Conservation (phyloP, 2,888 invertebrate species). For the Eudemis profundana region DNA sequence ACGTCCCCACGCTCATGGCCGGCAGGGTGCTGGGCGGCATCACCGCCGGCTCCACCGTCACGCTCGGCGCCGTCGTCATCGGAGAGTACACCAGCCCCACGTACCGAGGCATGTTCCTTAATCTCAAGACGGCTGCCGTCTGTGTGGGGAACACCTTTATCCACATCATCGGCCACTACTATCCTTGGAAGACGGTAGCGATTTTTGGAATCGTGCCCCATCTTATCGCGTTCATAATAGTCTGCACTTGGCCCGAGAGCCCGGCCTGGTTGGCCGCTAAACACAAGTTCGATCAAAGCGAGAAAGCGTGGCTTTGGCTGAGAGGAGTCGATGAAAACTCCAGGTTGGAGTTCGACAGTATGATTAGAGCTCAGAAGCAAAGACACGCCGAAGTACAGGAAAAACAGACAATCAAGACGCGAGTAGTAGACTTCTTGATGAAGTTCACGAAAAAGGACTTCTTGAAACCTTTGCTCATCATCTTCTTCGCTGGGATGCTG, state of each 20-base stretch:
- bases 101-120: conserved; percentile 53
- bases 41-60: conserved; percentile 47
- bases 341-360: conserved; percentile 49
- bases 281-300: conserved; percentile 71
- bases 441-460: conserved; percentile 55
- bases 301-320: conserved; percentile 77
- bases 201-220: conserved; percentile 45
- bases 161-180: conserved; percentile 51
- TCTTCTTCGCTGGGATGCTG: conserved; percentile 53
- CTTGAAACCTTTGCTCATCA: conserved; percentile 56
- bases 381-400: conserved; percentile 30
- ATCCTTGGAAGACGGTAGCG: conserved; percentile 54
- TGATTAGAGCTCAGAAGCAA: conserved; percentile 51
- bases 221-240: conserved; percentile 39
- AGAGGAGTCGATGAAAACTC: conserved; percentile 64
- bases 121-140: conserved; percentile 49
- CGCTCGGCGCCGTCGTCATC: conserved; percentile 52
- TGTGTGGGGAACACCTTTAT: conserved; percentile 48
- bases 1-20: conserved; percentile 50
- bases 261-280: conserved; percentile 83
- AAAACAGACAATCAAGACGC: conserved; percentile 15
- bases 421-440: conserved; percentile 43
- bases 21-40: conserved; percentile 53
- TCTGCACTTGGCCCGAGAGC: conserved; percentile 81
- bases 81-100: conserved; percentile 54